Base-by-base conservation (phyloP, 1,140 invertebrate species). In the Drosophila willistoni region DNA sequence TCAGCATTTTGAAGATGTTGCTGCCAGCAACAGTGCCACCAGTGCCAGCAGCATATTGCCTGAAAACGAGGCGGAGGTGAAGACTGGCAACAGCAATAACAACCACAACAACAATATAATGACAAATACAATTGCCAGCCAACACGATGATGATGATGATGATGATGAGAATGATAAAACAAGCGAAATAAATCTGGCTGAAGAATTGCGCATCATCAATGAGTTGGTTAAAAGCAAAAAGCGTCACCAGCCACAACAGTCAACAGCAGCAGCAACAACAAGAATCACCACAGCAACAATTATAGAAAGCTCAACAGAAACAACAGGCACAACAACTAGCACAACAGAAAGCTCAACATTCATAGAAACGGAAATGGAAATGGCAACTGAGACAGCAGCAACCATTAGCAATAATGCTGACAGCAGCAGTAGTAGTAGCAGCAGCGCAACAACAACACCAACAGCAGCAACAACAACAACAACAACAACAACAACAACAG, bases 181-280 rank as follows among this genome's bases (percentile, higher is more conserved):
- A 56, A 77, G 83, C 78, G 78, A 87, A 77, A 81, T 82, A 51
- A 77, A 87, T 84, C 76, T 81, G 44, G 70, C 84, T 56, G 75
- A 90, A 73, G 90, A 89, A 72, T 68, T 91, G 78, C 78, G 81
- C 57, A 81, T 90, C 67, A 91, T 91, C 73, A 91, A 91, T 71
- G 86, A 90, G 64, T 65, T 91, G 83, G 90, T 91, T 41, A 91
- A 91, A 67, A 73, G 71, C 68, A 82, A 73, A 47, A 60, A 57
- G 42, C 70, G 75, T 57, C 64, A 67, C 54, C 56, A 61, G 56
- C 80, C 74, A 64, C 65, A 63, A 42, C 81, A 62, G 57, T 7
- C 77, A 77, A 36, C 34, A 68, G 25, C 61, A 57, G 33, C 51
- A 65, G 61, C 57, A 19, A 54, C 80, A 71, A 71, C 64, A 70